Percentiles rank a stretch among this genome's conserved stretches.
phyloP scores from a whole-genome alignment of 2,888 invertebrate species.

The Polyommatus icarus region DNA sequence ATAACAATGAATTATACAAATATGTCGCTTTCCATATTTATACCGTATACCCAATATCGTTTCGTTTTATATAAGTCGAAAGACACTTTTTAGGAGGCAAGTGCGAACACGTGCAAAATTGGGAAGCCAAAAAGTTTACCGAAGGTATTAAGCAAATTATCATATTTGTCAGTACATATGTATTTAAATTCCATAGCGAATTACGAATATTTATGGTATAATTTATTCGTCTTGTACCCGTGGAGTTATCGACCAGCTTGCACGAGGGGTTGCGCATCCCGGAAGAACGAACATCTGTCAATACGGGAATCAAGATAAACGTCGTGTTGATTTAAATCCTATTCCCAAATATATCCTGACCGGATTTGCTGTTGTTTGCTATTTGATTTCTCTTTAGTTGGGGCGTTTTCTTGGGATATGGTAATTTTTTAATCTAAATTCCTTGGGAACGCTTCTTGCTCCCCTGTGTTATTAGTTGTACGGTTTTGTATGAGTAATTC shows the following conservation, averaged over 20 bases:
- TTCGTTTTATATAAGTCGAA: not conserved
- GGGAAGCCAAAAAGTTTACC: not conserved
- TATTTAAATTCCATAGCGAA: not conserved
- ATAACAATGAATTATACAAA: constrained; percentile 13
- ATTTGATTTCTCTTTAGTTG: not conserved
- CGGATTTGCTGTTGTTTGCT: constrained; percentile 48
- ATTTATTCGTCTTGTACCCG: constrained; percentile 11
- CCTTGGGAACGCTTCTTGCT: not conserved
- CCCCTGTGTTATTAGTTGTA: not conserved
- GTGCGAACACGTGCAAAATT: constrained; percentile 1
- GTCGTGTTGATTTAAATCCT: constrained; percentile 20
- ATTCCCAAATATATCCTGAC: constrained; percentile 41
- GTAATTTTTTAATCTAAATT: not conserved
- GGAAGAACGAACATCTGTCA: constrained; percentile 29
- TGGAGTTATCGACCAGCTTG: constrained; percentile 28
- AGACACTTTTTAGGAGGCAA: not conserved
- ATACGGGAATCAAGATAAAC: constrained; percentile 25
- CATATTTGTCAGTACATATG: not conserved
- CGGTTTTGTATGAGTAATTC: not conserved
- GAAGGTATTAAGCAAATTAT: not conserved
- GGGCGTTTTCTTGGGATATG: not conserved
- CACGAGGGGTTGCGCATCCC: constrained; percentile 27
- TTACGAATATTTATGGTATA: not conserved
- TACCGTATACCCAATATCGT: not conserved
- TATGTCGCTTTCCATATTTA: constrained; percentile 9